Evolutionary conservation across 2,797 vertebrate genomes (phyloP), one percentile per base, ranked within the genome.

Genomic region (Austrolebias charrua): DNA sequence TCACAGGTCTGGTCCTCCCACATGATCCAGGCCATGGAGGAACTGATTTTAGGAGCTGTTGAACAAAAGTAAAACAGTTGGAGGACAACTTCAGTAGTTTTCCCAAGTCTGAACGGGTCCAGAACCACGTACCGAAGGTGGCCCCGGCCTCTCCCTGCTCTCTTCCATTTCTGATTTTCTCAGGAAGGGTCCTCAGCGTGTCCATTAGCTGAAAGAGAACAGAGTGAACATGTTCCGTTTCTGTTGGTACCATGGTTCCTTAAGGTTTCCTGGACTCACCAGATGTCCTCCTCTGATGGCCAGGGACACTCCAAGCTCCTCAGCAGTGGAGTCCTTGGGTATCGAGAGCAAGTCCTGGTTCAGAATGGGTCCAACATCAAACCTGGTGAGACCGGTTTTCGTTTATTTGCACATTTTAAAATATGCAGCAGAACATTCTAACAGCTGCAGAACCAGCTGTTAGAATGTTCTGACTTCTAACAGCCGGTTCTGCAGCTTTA

Each of bases 1-100:
- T 93, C 90, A 78, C 95, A 91, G 0, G 93, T 96, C 64, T 97
- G 95, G 19, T 96, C 94, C 71, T 98, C 96, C 97, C 97, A 98
- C 10, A 90, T 85, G 65, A 99, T 20, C 89, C 94, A 98, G 68
- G 95, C 95, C 91, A 93, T 90, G 0, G 76, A 82, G 10, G 63
- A 0, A 20, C 67, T 90, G 62, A 97, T 91, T 85, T 99, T 99
- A 5, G 96, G 96, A 45, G 97, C 96, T 99, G 49, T 68, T 24
- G 14, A 20, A 58, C 2, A 6, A 28, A 70, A 52, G 9, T 0
- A 11, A 59, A 6, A 16, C 35, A 6, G 31, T 35, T n/a, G 5
- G 3, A 50, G 54, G 4, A 40, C 20, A 15, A 60, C 2, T 5
- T 57, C 19, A 44, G 1, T 35, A 33, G 38, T 15, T 11, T 29